Evolutionary conservation across 2,113 vertebrate genomes (phyloP), one percentile per base, ranked within the genome.

Genomic region (Sander vitreus): DNA sequence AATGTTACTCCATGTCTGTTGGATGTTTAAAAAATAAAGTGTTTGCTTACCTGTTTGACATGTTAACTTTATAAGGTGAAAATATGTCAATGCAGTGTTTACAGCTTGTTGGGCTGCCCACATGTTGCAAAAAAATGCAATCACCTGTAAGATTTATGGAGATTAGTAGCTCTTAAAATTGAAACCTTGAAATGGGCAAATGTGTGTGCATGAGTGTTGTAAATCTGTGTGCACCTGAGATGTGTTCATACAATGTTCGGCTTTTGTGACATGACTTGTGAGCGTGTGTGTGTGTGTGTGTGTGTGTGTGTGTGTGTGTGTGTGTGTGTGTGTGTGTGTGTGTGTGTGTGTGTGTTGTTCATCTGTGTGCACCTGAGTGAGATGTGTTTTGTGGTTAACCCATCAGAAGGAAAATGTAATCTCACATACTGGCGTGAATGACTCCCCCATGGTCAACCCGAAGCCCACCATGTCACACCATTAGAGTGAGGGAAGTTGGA

Each of bases 401-500:
- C 6, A 70, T 66, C 33, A 64, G 45, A 13, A 64, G 11, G 23
- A 80, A 84, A 72, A 48, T 21, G 16, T n/a, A 16, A 5, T 62
- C 50, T 80, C 76, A 30, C 19, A 33, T 57, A 64, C 55, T 11
- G 14, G 1, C 14, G 9, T 6, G 25, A 51, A 8, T 85, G 69
- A 86, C 19, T 84, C 77, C 85, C 21, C 2, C 19, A 11, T 14
- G 27, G 10, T 59, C 2, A 73, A 15, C 30, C 11, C 3, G 19
- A 78, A 84, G 78, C 79, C 78, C 86, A 77, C 79, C 66, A 69
- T 33, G 15, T 45, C 53, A 51, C 25, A 45, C 0, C 5, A 1
- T 57, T 16, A 51, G 33, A 33, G 2, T 23, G 73, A 70, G 45
- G 18, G 79, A 36, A 53, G 23, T 55, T 74, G 89, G 78, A 89